These are phyloP conservation scores for Lepus americanus DNA, from an alignment of 2,113 vertebrate species.

Conservation along the genomic window DNA sequence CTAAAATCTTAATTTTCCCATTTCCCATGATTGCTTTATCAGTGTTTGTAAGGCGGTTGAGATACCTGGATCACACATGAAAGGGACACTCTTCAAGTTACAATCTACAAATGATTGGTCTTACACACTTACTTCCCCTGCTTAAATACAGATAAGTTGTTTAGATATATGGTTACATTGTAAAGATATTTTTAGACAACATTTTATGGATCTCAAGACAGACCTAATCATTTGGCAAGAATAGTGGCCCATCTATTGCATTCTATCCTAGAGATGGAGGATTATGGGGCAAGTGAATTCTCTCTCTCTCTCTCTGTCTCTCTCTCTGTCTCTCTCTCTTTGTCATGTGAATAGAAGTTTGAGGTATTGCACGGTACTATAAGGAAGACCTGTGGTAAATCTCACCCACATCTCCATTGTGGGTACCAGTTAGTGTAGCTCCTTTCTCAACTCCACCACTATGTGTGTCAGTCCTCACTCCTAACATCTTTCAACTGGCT, in stretches of 20 bases:
- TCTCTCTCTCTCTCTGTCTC: no score
- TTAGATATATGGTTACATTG: not conserved
- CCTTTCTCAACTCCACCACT: not conserved
- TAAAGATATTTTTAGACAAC: not conserved
- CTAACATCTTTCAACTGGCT: not conserved
- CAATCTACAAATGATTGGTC: not conserved
- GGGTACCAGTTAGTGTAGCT: not conserved
- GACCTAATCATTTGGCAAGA: not conserved
- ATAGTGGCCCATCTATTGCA: not conserved
- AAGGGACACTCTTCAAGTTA: not conserved
- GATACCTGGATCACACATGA: not conserved
- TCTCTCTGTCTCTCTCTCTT: no score
- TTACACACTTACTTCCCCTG: not conserved
- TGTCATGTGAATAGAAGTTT: not conserved
- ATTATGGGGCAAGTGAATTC: not conserved
- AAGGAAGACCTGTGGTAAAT: not conserved
- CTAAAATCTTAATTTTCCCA: slow-evolving; percentile 14
- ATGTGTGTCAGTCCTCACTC: not conserved
- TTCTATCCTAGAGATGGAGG: not conserved
- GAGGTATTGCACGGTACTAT: not conserved
- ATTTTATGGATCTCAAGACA: not conserved
- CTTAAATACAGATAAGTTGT: not conserved
- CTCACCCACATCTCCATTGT: not conserved
- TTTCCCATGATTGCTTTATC: slow-evolving; percentile 44
- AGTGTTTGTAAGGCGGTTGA: not conserved